Evolutionary conservation across 1,140 invertebrate genomes (phyloP).

Genomic region (Pentalonia nigronervosa): DNA sequence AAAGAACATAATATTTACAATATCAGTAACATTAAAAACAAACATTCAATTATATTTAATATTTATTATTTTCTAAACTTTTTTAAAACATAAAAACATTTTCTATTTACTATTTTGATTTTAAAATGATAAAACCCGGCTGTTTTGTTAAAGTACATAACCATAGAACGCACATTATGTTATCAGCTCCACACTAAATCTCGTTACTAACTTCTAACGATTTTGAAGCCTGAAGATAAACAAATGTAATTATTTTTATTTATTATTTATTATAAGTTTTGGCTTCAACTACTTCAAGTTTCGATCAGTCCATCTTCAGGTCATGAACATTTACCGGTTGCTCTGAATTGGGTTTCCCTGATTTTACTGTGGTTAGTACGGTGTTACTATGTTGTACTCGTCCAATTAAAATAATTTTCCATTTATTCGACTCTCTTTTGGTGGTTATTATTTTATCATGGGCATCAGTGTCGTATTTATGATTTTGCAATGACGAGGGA

Average conservation of each 20-base stretch:
- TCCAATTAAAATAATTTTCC: background rate
- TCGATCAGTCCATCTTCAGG: background rate
- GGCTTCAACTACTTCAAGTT: background rate
- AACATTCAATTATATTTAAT: background rate
- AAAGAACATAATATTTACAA: background rate
- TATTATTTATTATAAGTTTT: background rate
- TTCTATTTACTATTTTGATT: background rate
- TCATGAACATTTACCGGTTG: background rate
- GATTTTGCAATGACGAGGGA: no score
- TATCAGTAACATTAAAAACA: background rate
- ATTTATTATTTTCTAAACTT: background rate
- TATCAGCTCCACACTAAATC: background rate
- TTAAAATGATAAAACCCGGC: conserved; percentile 31
- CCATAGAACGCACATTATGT: background rate
- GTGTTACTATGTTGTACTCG: background rate
- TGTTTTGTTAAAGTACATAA: background rate
- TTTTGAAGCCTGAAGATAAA: background rate
- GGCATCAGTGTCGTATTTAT: no score
- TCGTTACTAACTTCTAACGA: background rate
- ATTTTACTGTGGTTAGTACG: background rate
- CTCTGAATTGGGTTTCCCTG: background rate
- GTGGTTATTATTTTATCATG: no score
- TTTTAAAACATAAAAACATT: conserved; percentile 12
- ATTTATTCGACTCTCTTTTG: background rate
- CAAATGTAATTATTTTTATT: background rate